Base-by-base conservation (phyloP, 2,888 invertebrate genomes). In the Drosophila barbarae region DNA sequence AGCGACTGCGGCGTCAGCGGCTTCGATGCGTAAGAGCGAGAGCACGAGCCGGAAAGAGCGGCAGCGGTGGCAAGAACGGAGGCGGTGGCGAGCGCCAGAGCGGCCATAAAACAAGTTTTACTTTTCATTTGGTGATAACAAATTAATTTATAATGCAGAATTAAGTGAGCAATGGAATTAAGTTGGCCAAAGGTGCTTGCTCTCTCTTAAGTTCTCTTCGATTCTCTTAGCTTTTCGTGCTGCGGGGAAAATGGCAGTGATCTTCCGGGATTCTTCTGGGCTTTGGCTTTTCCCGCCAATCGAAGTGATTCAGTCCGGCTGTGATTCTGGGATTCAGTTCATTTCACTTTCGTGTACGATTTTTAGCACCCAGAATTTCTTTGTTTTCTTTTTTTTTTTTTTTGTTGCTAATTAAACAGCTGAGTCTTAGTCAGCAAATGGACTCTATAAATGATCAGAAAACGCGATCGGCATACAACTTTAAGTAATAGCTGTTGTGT, bases 111-210 rank as follows among this genome's bases (percentile, higher is more conserved):
- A 63, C 70, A 54, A 69, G 70, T 69, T 69, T 69, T 36, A 54
- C 53, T 50, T 46, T 69, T 60, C 42, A 47, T 67, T 60, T 55
- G 69, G 66, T 82, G 85, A 79, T 79, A 79, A 84, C 77, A 79
- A 78, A 78, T 79, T 71, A 74, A 80, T 82, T 82, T 84, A 79
- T 73, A 82, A 81, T 84, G 66, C 66, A 60, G 52, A 74, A 64
- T 34, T 52, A 53, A 65, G 53, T 44, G 59, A 49, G 46, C 47
- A 30, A 18, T 26, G 15, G 30, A 65, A 53, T 28, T 44, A 18
- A 47, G 38, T 30, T 51, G 15, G 49, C 39, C 56, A 26, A 47
- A 54, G 32, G 30, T 42, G 42, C 8, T 7, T 3, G 2, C 8
- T 12, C 46, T 50, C 36, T 41, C 39, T 44, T 56, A 46, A 8